Base-by-base conservation (phyloP, 2,888 invertebrate genomes). In the Pterostichus madidus region DNA sequence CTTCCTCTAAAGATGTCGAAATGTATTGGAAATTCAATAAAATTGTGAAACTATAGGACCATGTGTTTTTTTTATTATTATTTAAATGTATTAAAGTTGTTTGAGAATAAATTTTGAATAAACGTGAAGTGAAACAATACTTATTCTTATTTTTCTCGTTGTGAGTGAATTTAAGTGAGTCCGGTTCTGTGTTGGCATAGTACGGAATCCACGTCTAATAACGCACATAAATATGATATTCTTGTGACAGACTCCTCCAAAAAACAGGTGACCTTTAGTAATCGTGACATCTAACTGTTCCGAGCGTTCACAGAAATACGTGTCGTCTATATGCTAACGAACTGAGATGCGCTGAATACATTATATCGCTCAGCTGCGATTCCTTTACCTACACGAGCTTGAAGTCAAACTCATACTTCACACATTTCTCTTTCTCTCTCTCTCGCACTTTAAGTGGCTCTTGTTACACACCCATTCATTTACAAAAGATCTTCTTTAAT, bases 221-320 rank as follows among this genome's bases (percentile, higher is more conserved):
- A 71, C 53, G 73, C 80, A 73, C 80, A 80, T 80, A 80, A 80
- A 80, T 80, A 80, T 80, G 56, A 80, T 71, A 49, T 75, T 75
- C 53, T 53, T 35, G 68, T 80, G 80, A 68, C 77, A 77, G 71
- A 73, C 73, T 68, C 32, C 24, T 56, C 80, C 73, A 61, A 80
- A 80, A 80, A 80, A 71, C 73, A 56, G 80, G 80, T 80, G 80
- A 80, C 80, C 80, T 80, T 73, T 73, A 46, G n/a, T 24, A 68
- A 53, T 71, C 80, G 71, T 71, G 80, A 80, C 80, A 73, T 80
- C 68, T 80, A 80, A 80, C 80, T 80, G 80, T 80, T 80, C 68
- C 17, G 15, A 39, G 46, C 71, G 71, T 71, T 71, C 64, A 64
- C 64, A 35, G 64, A 64, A 64, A 32, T 35, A 75, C 35, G 75